Evolutionary conservation across 2,113 vertebrate species (phyloP).

Genomic region (Carollia perspicillata): DNA sequence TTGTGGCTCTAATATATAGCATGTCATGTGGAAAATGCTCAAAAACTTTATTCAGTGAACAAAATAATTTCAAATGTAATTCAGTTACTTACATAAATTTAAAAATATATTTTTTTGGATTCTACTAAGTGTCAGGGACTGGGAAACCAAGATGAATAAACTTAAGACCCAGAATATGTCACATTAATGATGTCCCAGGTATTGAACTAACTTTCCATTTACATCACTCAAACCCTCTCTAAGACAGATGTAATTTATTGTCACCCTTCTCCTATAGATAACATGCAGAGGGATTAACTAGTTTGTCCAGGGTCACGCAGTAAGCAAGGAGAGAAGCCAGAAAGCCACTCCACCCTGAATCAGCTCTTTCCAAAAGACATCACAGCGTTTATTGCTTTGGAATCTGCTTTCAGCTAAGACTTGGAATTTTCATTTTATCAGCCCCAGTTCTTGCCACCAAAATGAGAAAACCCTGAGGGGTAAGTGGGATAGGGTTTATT

Average conservation of each 20-base stretch:
- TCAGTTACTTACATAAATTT: background rate
- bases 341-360: background rate
- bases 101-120: background rate
- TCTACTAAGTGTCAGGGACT: background rate
- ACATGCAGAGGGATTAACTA: background rate
- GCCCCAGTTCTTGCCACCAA: background rate
- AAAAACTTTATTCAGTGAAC: background rate
- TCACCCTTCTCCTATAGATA: background rate
- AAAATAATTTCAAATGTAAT: constrained; percentile 23
- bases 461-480: background rate
- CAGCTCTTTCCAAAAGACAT: background rate
- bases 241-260: background rate
- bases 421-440: background rate
- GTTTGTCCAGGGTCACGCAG: background rate
- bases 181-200: background rate
- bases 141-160: background rate
- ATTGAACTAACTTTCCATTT: background rate
- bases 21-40: background rate
- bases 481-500: background rate
- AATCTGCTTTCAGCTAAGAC: background rate
- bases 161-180: background rate
- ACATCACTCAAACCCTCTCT: background rate
- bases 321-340: background rate
- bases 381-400: background rate
- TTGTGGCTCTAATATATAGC: background rate